Percentiles rank a stretch among this genome's conserved stretches.
phyloP scores from a whole-genome alignment of 2,113 vertebrate genomes.

The Vimba vimba region DNA sequence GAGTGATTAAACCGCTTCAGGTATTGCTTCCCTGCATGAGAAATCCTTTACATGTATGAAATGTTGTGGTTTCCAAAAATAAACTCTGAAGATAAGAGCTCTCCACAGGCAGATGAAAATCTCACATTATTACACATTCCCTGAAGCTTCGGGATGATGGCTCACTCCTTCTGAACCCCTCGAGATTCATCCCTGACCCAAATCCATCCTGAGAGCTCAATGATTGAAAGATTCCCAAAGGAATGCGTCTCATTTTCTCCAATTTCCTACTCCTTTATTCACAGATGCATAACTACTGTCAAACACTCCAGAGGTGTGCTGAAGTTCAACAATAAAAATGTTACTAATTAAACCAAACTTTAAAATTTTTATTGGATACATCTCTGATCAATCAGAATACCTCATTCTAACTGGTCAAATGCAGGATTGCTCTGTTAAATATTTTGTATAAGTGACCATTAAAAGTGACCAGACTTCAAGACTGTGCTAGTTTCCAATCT shows the following conservation, averaged over 20 bases:
- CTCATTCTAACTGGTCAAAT: not conserved
- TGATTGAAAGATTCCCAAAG: not conserved
- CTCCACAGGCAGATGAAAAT: conserved; percentile 7
- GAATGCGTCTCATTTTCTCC: not conserved
- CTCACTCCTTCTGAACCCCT: conserved; percentile 18
- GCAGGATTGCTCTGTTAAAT: not conserved
- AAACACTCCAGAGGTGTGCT: conserved; percentile 12
- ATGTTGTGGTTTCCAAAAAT: conserved; percentile 27
- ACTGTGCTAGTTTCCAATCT: not conserved
- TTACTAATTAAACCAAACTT: not conserved
- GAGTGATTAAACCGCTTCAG: not conserved
- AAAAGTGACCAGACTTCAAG: not conserved
- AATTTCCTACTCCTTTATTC: conserved; percentile 5
- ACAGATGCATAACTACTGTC: not conserved
- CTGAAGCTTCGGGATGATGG: not conserved
- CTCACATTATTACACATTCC: not conserved
- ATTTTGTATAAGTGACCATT: not conserved
- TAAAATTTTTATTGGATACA: not conserved
- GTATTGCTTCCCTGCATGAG: not conserved
- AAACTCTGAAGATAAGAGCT: conserved; percentile 36
- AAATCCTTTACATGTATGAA: conserved; percentile 24
- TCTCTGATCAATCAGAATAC: not conserved
- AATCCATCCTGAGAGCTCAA: conserved; percentile 3
- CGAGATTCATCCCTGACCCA: conserved; percentile 27
- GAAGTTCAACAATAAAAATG: not conserved